A percentile compares a stretch with the other conserved stretches of the same genome.
phyloP scores from a whole-genome alignment of 1,140 invertebrate species.

The Elysia chlorotica region DNA sequence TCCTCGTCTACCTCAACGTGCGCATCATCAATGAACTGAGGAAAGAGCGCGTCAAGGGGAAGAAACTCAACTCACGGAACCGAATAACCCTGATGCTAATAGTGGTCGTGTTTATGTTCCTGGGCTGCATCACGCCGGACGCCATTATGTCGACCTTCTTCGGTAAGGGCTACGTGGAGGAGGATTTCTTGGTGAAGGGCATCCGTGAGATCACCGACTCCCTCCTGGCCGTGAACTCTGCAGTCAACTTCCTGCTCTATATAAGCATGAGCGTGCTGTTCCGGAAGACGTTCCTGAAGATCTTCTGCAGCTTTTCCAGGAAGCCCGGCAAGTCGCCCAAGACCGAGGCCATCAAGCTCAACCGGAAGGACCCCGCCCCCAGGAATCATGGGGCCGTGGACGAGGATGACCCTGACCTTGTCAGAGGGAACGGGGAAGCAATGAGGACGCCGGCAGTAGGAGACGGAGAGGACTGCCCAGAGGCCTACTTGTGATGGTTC shows the following conservation, averaged over 20 bases:
- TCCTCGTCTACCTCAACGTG: constrained; percentile 65
- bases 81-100: constrained; percentile 79
- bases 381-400: no score
- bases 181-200: constrained; percentile 61
- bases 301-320: constrained; percentile 21
- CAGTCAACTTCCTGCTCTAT: constrained; percentile 78
- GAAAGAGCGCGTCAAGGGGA: constrained; percentile 49
- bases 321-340: not conserved
- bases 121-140: constrained; percentile 77
- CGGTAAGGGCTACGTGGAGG: constrained; percentile 57
- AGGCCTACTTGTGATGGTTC: no score
- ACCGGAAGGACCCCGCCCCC: no score
- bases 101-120: constrained; percentile 75
- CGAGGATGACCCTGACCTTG: no score
- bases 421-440: no score
- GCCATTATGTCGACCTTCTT: constrained; percentile 68
- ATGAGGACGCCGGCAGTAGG: no score
- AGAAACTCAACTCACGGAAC: constrained; percentile 48
- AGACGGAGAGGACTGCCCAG: no score
- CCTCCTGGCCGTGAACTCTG: constrained; percentile 75
- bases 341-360: not conserved
- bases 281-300: constrained; percentile 32
- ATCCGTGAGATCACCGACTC: constrained; percentile 79
- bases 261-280: constrained; percentile 78
- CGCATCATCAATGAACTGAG: constrained; percentile 74